Evolutionary conservation across 2,888 invertebrate species (phyloP), one percentile per base, ranked within the genome.

Genomic region (Mesorhabditis spiculigera): DNA sequence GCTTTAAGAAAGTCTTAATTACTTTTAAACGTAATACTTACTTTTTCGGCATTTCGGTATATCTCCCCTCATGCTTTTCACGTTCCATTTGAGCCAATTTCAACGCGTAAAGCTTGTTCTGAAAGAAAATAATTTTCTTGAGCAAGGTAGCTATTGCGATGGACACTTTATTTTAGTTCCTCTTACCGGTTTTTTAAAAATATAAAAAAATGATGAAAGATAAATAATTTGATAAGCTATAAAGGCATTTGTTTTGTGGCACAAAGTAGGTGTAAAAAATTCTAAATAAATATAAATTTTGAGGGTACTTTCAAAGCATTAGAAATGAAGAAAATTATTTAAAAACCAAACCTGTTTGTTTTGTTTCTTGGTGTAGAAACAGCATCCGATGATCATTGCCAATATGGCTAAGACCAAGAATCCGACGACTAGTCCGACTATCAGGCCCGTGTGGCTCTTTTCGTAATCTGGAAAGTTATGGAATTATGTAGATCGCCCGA

Each of bases 21-120:
- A 16, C 45, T 63, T 45, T 28, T 45, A 45, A n/a, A 43, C 6
- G n/a, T 43, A 44, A 63, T 45, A 70, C 71, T 62, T 43, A 78
- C 75, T 75, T 80, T 45, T 79, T 75, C 4, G 84, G 84, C 42
- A 84, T 75, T 62, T 83, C 83, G 4, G 77, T 80, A 71, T 84
- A 84, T 43, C 81, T 66, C 10, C 58, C 58, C 8, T 76, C 73
- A 28, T 73, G 74, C 64, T 70, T 75, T 44, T 76, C 75, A 6
- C 71, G 64, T 64, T 79, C 71, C 63, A 78, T 71, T 43, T 74
- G 75, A n/a, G 69, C 64, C 63, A 78, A 73, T 62, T 76, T 72
- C 65, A 72, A 63, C 63, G 69, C 67, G 66, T 75, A 70, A 74
- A 75, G 65, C 13, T 66, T 72, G 10, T 68, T 13, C 66, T 50